These are phyloP conservation scores for Clytia hemisphaerica DNA, from an alignment of 30 jellyfish, hydroid and myxozoan species.

Conservation along the genomic window DNA sequence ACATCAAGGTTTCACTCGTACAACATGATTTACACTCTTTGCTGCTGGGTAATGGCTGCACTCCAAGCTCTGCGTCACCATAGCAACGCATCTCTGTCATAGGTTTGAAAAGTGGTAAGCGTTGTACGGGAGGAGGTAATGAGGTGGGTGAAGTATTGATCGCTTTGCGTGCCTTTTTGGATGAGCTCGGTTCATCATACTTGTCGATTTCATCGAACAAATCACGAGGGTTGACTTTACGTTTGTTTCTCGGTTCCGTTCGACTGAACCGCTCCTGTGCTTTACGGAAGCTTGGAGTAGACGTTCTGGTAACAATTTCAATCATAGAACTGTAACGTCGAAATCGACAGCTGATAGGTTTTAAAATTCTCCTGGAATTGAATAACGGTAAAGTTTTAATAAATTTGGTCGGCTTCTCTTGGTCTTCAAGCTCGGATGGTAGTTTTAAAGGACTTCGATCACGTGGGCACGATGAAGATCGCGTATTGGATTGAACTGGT, in stretches of 20 bases:
- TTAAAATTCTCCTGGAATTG: constrained; percentile 1
- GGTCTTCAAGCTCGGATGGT: background rate
- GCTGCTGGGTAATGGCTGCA: constrained; percentile 58
- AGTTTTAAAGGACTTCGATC: background rate
- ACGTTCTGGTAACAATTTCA: background rate
- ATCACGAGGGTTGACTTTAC: background rate
- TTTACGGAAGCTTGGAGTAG: background rate
- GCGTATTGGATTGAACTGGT: too few relatives aligned
- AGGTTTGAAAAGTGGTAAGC: too few relatives aligned
- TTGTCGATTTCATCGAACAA: too few relatives aligned
- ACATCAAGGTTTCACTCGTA: constrained; percentile 68
- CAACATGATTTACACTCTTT: constrained; percentile 80
- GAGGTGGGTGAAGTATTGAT: too few relatives aligned
- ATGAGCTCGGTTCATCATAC: too few relatives aligned
- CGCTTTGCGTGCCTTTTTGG: too few relatives aligned
- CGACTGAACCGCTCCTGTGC: background rate
- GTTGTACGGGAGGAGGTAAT: too few relatives aligned
- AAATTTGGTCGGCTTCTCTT: background rate
- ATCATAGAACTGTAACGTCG: background rate
- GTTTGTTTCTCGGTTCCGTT: background rate
- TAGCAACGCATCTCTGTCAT: too few relatives aligned
- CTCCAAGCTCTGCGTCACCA: constrained; percentile 32
- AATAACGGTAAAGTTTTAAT: background rate
- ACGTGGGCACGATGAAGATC: background rate
- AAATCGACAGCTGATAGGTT: background rate